Percentiles rank a stretch among this genome's conserved stretches.
These are phyloP conservation scores for Australoheros scitulus DNA, from an alignment of 2,113 vertebrate species.

Conservation along the genomic window DNA sequence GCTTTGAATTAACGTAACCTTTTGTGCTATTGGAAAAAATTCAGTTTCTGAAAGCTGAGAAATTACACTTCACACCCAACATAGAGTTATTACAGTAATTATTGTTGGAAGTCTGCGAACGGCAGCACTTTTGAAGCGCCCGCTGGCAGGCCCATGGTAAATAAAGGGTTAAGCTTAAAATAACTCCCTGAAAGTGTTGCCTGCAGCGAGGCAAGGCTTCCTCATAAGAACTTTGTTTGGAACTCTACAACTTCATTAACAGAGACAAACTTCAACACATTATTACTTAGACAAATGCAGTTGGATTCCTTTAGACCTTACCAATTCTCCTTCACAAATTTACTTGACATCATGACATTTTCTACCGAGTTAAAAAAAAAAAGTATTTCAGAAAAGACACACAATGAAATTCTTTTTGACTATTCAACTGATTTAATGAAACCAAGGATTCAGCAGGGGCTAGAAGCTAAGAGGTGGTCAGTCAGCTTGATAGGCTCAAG, in stretches of 20 bases:
- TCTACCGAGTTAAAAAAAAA: not conserved
- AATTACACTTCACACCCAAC: no score
- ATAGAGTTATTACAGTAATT: no score
- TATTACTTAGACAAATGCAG: not conserved
- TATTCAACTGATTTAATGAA: constrained; percentile 26
- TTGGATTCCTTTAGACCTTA: not conserved
- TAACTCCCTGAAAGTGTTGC: not conserved
- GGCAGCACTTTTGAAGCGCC: no score
- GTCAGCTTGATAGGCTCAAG: constrained; percentile 3
- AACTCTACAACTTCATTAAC: not conserved
- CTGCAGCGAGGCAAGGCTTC: not conserved
- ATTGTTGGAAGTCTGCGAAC: no score
- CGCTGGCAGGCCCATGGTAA: no score
- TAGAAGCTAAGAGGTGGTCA: not conserved
- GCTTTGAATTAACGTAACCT: no score
- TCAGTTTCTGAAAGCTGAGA: no score
- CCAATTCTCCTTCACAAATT: not conserved
- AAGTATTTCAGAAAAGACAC: not conserved
- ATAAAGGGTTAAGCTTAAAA: not conserved
- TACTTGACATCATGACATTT: not conserved
- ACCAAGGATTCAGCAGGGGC: not conserved
- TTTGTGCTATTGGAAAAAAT: no score
- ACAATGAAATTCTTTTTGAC: not conserved
- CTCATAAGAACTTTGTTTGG: not conserved
- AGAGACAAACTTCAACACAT: not conserved